phyloP scores from a whole-genome alignment of 2,113 vertebrate species.

The Buteo buteo region DNA sequence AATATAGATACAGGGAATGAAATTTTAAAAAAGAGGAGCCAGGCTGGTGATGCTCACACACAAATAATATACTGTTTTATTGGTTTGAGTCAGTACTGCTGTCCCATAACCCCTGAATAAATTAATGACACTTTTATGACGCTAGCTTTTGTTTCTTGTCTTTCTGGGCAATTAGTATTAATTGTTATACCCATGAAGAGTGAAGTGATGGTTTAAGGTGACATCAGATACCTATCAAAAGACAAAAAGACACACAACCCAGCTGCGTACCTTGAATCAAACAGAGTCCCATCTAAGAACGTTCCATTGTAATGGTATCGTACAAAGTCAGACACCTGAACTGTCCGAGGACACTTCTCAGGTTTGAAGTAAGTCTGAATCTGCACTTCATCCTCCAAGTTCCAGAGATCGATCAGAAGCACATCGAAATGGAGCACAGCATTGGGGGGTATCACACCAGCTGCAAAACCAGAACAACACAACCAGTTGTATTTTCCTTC shows the following conservation, averaged over 20 bases:
- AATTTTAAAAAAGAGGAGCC: neutral
- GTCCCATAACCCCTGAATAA: neutral
- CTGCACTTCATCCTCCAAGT: conserved; percentile 86
- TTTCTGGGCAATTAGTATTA: neutral
- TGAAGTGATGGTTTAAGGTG: neutral
- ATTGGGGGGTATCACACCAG: conserved; percentile 87
- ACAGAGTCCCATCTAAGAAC: conserved; percentile 92
- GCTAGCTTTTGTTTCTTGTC: neutral
- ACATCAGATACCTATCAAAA: neutral
- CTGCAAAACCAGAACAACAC: conserved; percentile 62
- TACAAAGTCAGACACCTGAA: conserved; percentile 93
- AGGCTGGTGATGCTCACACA: neutral
- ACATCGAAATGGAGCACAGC: conserved; percentile 94
- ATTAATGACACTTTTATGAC: neutral
- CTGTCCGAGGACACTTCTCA: conserved; percentile 79
- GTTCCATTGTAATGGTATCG: conserved; percentile 98
- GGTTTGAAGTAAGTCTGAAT: conserved; percentile 86
- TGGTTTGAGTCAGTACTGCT: neutral
- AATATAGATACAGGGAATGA: neutral
- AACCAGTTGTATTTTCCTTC: neutral
- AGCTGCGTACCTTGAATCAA: conserved; percentile 89
- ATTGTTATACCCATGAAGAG: neutral
- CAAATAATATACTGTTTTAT: neutral
- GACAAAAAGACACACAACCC: neutral
- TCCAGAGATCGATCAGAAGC: conserved; percentile 94